Evolutionary conservation across 2,797 vertebrate genomes (phyloP).

Genomic region (Fratercula arctica): DNA sequence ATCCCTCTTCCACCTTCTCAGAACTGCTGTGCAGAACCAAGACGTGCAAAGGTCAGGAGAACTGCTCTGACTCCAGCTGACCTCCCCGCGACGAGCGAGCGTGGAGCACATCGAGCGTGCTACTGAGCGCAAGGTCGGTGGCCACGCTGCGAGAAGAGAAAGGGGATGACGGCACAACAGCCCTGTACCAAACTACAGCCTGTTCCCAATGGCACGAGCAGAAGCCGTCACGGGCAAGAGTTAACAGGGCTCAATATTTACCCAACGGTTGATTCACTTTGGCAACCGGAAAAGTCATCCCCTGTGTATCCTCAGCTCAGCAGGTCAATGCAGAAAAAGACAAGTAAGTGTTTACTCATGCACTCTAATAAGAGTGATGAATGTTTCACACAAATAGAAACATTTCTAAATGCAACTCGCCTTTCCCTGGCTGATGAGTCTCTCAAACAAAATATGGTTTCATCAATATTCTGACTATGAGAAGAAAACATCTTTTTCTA

Average conservation of each 20-base stretch:
- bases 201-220: neutral
- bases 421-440: neutral
- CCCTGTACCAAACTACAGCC: neutral
- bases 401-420: neutral
- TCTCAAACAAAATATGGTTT: neutral
- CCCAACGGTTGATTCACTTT: neutral
- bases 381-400: neutral
- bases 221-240: neutral
- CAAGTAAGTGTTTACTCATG: neutral
- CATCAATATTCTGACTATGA: neutral
- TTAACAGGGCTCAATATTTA: neutral
- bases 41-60: neutral
- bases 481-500: neutral
- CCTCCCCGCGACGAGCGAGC: fast-evolving
- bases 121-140: neutral
- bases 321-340: neutral
- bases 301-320: neutral
- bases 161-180: fast-evolving
- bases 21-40: neutral
- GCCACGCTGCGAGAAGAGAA: neutral
- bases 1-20: neutral
- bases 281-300: neutral
- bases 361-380: neutral
- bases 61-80: neutral
- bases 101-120: fast-evolving